phyloP scores from a whole-genome alignment of 2,888 invertebrate genomes.

The Xanthia icteritia region DNA sequence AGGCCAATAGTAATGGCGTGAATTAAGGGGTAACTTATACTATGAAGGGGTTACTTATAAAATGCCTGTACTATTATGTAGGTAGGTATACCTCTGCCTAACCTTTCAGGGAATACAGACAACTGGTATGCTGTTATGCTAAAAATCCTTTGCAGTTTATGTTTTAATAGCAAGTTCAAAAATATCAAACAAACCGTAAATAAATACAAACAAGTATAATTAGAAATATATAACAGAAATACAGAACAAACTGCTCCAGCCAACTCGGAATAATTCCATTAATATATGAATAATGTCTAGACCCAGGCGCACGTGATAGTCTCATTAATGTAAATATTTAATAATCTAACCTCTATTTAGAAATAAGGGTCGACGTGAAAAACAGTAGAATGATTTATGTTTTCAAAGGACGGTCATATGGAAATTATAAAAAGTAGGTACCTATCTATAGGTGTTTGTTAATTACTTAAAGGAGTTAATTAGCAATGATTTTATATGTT shows the following conservation, averaged over 20 bases:
- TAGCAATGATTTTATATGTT: background rate
- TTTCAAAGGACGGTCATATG: background rate
- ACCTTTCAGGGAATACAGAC: background rate
- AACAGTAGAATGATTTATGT: constrained; percentile 13
- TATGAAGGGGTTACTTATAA: too few relatives aligned
- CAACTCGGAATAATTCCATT: constrained; percentile 1
- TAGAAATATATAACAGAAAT: background rate
- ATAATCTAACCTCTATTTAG: constrained; percentile 7
- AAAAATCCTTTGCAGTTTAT: background rate
- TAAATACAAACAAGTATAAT: background rate
- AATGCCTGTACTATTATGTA: too few relatives aligned
- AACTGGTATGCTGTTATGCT: background rate
- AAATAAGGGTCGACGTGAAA: background rate
- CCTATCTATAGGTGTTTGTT: background rate
- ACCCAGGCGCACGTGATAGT: constrained; percentile 29
- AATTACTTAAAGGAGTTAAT: too few relatives aligned
- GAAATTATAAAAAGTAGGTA: background rate
- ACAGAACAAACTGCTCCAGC: background rate
- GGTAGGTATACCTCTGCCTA: background rate
- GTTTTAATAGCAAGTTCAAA: background rate
- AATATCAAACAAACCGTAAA: background rate
- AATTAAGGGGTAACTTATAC: too few relatives aligned
- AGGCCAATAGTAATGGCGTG: too few relatives aligned
- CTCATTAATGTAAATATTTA: constrained; percentile 43
- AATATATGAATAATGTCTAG: constrained; percentile 25